phyloP scores from a whole-genome alignment of 1,140 invertebrate genomes.

The Neodiprion lecontei region DNA sequence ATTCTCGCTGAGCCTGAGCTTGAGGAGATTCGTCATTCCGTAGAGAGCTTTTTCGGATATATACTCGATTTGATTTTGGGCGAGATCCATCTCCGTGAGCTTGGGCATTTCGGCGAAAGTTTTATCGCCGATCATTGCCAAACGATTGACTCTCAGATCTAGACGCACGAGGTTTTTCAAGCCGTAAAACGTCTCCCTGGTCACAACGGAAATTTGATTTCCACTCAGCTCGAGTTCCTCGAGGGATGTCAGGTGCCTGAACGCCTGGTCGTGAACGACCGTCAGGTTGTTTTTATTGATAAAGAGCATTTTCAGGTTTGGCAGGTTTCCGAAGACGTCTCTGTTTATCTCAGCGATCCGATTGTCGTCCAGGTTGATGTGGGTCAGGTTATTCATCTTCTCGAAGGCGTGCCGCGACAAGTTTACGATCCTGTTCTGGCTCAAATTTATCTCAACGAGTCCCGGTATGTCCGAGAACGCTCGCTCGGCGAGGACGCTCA shows the following conservation, averaged over 20 bases:
- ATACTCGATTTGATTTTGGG: constrained; percentile 73
- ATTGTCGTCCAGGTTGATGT: constrained; percentile 75
- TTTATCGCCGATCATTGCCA: constrained; percentile 75
- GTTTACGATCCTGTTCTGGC: constrained; percentile 70
- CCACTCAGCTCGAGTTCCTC: constrained; percentile 73
- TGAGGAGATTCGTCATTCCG: constrained; percentile 71
- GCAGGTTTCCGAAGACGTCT: constrained; percentile 73
- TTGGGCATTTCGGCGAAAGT: constrained; percentile 77
- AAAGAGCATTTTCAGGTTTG: constrained; percentile 70
- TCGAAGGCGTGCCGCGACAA: constrained; percentile 73
- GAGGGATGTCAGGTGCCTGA: constrained; percentile 69
- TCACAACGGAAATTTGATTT: constrained; percentile 74
- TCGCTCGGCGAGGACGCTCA: constrained; percentile 70
- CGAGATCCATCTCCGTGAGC: constrained; percentile 74
- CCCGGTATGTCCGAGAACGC: constrained; percentile 75
- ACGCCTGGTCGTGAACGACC: constrained; percentile 74
- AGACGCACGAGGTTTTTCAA: constrained; percentile 70
- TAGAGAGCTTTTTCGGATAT: constrained; percentile 76
- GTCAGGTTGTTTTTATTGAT: constrained; percentile 77
- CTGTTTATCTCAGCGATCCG: constrained; percentile 73
- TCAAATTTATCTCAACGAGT: constrained; percentile 70
- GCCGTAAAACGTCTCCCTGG: constrained; percentile 74
- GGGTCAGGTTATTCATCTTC: constrained; percentile 69
- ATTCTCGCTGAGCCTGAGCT: constrained; percentile 76
- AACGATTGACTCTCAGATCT: constrained; percentile 72